Evolutionary conservation across 2,797 vertebrate genomes (phyloP), one percentile per base, ranked within the genome.

Genomic region (Crocidura indochinensis): DNA sequence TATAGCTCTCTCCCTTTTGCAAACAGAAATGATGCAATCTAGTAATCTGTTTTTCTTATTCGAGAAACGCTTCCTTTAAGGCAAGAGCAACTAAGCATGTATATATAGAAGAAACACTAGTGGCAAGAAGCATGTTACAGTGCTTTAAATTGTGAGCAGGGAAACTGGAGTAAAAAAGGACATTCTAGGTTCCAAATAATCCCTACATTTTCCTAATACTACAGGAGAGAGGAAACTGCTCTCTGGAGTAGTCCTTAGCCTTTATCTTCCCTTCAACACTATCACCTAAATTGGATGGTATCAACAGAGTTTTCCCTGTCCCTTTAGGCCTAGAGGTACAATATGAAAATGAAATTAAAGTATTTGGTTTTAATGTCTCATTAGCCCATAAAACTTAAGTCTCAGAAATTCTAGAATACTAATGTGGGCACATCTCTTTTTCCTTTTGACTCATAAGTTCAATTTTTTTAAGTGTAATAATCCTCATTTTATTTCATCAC

Each of bases 281-380:
- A 49, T 92, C 51, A 76, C 83, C 75, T 71, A 68, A 92, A 90
- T 1, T 76, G 10, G 49, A 77, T 68, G 29, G 27, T 11, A 29
- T 49, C 49, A 64, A 10, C 20, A 86, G 53, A 22, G 12, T 82
- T 10, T 22, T 67, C 73, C 60, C 67, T 11, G 53, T 46, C 2
- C 65, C 38, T 65, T 87, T 31, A 79, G 65, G 44, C 19, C 17
- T 10, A 74, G 26, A 84, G 38, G 19, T n/a, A 88, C 49, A 91
- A 92, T 86, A 68, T 75, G 78, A 9, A 91, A 86, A 26, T 91
- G 77, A 80, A 81, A 67, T 71, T 76, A 31, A 76, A 31, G n/a
- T 88, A 65, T 90, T 84, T 44, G 67, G 38, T 83, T 85, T 38
- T 8, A 60, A 76, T 64, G 74, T 11, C 2, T 15, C 22, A 56